Conservation (phyloP, 2,888 invertebrate species). For the Stenurella melanura region DNA sequence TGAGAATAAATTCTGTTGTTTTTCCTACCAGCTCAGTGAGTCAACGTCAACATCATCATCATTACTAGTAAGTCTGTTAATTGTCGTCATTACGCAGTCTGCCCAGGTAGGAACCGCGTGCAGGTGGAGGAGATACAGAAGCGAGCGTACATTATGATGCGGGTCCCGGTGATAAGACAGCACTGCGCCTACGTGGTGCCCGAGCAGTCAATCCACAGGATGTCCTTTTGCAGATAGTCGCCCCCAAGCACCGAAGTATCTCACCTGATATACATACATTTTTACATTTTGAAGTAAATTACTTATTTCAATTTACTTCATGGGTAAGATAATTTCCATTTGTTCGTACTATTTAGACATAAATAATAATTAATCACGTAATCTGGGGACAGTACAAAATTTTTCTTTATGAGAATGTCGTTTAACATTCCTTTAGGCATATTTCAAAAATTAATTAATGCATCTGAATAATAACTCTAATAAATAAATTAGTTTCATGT, state of each 20-base stretch:
- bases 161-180: slow-evolving; percentile 47
- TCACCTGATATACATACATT: slow-evolving; percentile 13
- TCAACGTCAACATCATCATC: slow-evolving; percentile 7
- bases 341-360: background rate
- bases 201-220: slow-evolving; percentile 46
- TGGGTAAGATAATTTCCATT: background rate
- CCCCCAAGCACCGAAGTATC: slow-evolving; percentile 43
- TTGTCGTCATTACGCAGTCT: slow-evolving; percentile 42
- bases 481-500: too few species aligned
- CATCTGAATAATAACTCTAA: too few species aligned
- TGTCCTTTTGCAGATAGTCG: slow-evolving; percentile 55
- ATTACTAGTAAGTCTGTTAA: slow-evolving; percentile 3
- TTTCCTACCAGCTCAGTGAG: background rate
- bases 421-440: too few species aligned
- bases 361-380: too few species aligned
- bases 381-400: too few species aligned
- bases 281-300: background rate
- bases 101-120: slow-evolving; percentile 41
- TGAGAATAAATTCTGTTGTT: background rate
- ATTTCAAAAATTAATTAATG: too few species aligned
- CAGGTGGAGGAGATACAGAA: slow-evolving; percentile 46
- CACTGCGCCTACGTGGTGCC: slow-evolving; percentile 31
- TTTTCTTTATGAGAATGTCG: too few species aligned
- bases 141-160: slow-evolving; percentile 40
- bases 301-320: background rate